Evolutionary conservation across 2,113 vertebrate species (phyloP), one percentile per base, ranked within the genome.

Genomic region (Chamaetylas fuelleborni): DNA sequence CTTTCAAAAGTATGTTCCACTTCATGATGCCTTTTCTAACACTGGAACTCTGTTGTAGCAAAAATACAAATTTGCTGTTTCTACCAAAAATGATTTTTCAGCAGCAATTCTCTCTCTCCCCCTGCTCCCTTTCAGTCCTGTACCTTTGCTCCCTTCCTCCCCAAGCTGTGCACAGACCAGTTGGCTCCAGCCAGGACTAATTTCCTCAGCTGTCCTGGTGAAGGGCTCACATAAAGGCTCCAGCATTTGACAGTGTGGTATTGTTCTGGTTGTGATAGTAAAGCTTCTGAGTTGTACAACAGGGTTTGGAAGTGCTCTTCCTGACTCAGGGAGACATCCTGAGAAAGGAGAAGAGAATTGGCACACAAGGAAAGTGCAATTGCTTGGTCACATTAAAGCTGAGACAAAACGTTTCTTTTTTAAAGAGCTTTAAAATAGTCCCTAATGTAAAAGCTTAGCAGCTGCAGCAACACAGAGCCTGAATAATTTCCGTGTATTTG

Each of bases 401-500:
- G 69, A 94, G 60, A 48, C 72, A 83, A 84, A 93, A 76, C 42
- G 18, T 67, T 96, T 82, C 79, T 90, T 66, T 70, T 95, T 86
- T 84, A 72, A 90, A 84, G 72, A 90, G 48, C 69, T 96, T 93
- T 93, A 92, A 93, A 93, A 88, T 91, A 76, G 88, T 86, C 90
- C 82, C 85, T 71, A 78, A 96, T 57, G 90, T 94, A 92, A 96
- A 92, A 93, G 57, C 86, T 76, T 60, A 94, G 61, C 95, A 94
- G 94, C 90, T 97, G 96, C 94, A 93, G 95, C 86, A 97, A 91
- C 94, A 88, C 51, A 29, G 84, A 61, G 28, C 81, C 57, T 87
- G 91, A 92, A 70, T 93, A 91, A 94, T 92, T 36, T 36, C 36
- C 36, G 36, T 36, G 36, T 36, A 36, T 36, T 36, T 36, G 94